These are phyloP conservation scores for Pyrrhia umbra DNA, from an alignment of 2,888 invertebrate species.

Conservation along the genomic window DNA sequence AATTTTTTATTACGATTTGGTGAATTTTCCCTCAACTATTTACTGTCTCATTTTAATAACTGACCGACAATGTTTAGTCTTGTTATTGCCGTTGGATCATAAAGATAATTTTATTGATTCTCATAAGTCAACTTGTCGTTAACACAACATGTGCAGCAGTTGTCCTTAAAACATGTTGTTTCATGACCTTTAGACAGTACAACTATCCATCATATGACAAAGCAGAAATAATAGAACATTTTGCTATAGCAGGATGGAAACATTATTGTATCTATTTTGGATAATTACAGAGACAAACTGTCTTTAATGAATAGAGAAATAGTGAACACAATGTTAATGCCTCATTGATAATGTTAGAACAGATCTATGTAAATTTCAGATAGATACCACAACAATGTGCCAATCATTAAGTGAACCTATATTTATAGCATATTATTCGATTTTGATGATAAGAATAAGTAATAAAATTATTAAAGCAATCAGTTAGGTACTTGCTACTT, in stretches of 20 bases:
- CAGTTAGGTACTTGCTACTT: conserved; percentile 1
- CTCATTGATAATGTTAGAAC: conserved; percentile 7
- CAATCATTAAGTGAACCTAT: neutral
- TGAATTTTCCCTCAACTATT: no score
- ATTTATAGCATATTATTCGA: neutral
- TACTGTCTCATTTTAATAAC: neutral
- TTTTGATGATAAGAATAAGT: neutral
- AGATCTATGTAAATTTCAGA: conserved; percentile 5
- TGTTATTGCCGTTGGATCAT: no score
- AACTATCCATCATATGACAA: neutral
- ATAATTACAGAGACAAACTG: no score
- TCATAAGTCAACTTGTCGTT: neutral
- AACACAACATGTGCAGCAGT: neutral
- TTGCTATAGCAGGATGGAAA: neutral
- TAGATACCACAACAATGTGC: neutral
- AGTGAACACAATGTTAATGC: conserved; percentile 9
- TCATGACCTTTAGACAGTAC: neutral
- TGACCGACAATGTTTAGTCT: no score
- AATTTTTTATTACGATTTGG: neutral
- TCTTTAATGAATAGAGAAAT: neutral
- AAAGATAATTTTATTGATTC: neutral
- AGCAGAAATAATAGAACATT: neutral
- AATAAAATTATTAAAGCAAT: neutral
- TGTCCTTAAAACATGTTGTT: neutral
- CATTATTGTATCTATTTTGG: neutral